phyloP scores from a whole-genome alignment of 1,140 invertebrate species.

The Drosophila pectinifera region DNA sequence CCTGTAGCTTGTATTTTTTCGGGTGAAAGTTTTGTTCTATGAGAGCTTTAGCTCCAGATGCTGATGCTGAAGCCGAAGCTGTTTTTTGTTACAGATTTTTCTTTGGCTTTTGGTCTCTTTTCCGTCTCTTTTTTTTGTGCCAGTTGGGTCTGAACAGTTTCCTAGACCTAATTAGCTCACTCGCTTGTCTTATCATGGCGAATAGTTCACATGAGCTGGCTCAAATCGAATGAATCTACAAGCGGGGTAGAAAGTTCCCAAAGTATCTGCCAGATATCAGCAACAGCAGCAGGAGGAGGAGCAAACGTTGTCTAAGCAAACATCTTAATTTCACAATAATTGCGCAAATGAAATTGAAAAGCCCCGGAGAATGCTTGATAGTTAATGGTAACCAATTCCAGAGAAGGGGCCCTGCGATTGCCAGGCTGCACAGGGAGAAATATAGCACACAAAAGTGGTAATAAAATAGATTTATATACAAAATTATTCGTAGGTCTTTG shows the following conservation, averaged over 20 bases:
- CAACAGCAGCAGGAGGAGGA: conserved; percentile 9
- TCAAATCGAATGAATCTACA: conserved; percentile 45
- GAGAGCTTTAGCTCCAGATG: conserved; percentile 27
- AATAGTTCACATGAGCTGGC: conserved; percentile 61
- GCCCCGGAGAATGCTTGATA: conserved; percentile 34
- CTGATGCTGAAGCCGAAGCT: conserved; percentile 29
- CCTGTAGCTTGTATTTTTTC: conserved; percentile 51
- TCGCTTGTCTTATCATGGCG: conserved; percentile 72
- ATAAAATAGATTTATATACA: no score
- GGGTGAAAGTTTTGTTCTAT: conserved; percentile 80
- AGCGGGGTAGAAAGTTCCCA: conserved; percentile 63
- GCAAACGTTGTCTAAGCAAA: conserved; percentile 48
- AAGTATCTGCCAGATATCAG: conserved; percentile 40
- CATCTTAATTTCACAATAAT: conserved; percentile 81
- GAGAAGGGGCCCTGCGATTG: conserved; percentile 20
- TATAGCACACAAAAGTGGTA: neutral
- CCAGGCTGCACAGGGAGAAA: conserved; percentile 22
- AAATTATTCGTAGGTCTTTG: no score
- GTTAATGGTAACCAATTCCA: conserved; percentile 52
- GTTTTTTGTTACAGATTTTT: conserved; percentile 72
- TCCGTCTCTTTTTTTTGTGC: conserved; percentile 42
- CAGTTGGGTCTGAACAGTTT: conserved; percentile 57
- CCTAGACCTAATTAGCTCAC: conserved; percentile 71
- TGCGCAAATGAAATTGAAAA: conserved; percentile 74
- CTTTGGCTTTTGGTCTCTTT: conserved; percentile 22